Evolutionary conservation across 1,140 invertebrate genomes (phyloP).

Genomic region (Listronotus oregonensis): DNA sequence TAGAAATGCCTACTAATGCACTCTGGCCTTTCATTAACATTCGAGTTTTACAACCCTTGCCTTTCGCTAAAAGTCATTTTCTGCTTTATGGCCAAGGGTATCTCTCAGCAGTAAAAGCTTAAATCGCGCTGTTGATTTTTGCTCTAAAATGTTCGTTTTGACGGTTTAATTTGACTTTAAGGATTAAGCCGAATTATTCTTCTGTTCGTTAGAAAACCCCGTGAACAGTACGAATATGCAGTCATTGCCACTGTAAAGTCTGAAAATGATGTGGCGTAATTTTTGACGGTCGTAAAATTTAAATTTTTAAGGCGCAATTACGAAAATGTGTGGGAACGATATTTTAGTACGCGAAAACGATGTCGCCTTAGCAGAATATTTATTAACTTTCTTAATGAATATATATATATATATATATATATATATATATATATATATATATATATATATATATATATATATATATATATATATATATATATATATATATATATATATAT

Average conservation of each 20-base stretch:
- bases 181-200: conserved; percentile 26
- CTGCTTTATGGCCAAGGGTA: conserved; percentile 33
- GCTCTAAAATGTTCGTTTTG: conserved; percentile 26
- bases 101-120: conserved; percentile 20
- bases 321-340: no score
- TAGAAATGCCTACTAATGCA: conserved; percentile 35
- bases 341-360: no score
- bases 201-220: conserved; percentile 7
- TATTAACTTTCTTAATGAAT: no score
- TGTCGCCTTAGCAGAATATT: no score
- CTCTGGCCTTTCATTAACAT: conserved; percentile 33
- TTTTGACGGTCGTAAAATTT: conserved; percentile 21
- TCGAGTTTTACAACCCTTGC: conserved; percentile 36
- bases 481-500: no score
- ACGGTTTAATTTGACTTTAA: conserved; percentile 26
- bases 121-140: conserved; percentile 34
- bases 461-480: no score
- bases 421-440: no score
- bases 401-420: no score
- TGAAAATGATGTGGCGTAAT: conserved; percentile 19
- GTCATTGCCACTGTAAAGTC: conserved; percentile 3
- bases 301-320: not conserved
- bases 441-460: no score
- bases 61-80: conserved; percentile 36
- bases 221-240: conserved; percentile 5